These are phyloP conservation scores for Progne subis DNA, from an alignment of 2,113 vertebrate genomes.

Conservation along the genomic window DNA sequence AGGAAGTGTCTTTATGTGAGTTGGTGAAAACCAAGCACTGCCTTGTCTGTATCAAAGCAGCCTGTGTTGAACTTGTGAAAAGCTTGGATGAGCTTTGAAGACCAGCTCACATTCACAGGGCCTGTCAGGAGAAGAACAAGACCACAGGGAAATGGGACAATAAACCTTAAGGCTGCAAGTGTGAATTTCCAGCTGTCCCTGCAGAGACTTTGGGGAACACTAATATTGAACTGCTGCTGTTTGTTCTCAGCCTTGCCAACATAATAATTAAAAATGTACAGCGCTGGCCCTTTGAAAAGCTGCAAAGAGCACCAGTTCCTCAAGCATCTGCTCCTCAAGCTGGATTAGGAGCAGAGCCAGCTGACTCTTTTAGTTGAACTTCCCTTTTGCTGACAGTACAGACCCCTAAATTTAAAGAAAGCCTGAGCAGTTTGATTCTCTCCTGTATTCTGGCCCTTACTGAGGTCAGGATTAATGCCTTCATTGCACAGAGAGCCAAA, in stretches of 20 bases:
- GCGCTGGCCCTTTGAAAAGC: background rate
- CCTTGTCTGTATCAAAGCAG: background rate
- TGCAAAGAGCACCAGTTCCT: background rate
- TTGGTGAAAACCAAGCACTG: background rate
- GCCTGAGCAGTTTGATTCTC: background rate
- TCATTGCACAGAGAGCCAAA: background rate
- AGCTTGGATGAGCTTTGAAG: conserved; percentile 3
- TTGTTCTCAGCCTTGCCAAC: background rate
- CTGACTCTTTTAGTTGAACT: background rate
- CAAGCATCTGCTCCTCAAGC: background rate
- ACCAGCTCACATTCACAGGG: background rate
- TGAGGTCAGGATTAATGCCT: background rate
- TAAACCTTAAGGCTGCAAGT: background rate
- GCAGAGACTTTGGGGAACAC: background rate
- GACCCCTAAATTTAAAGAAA: background rate
- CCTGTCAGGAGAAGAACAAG: background rate
- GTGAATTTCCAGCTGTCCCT: background rate
- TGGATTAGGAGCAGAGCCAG: background rate
- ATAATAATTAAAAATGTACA: background rate
- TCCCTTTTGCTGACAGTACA: background rate
- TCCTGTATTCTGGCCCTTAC: background rate
- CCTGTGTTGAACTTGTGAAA: background rate
- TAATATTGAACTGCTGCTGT: background rate
- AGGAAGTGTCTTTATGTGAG: background rate
- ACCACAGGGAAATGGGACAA: background rate